These are phyloP conservation scores for Drosophila kuntzei DNA, from an alignment of 2,888 invertebrate genomes.

Conservation along the genomic window DNA sequence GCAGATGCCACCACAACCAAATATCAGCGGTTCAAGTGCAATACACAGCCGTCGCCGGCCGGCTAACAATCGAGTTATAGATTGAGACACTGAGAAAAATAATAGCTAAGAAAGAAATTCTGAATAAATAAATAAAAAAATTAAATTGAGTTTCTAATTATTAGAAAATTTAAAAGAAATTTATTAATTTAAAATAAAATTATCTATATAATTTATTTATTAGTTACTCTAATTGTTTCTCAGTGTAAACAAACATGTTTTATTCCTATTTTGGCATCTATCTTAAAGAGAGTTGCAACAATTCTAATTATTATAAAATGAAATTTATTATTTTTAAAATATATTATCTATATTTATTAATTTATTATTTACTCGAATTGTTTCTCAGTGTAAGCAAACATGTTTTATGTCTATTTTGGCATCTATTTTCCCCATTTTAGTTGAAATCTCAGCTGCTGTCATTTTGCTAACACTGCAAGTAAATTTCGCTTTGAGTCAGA, in stretches of 20 bases:
- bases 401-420: neutral
- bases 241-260: too few relatives aligned
- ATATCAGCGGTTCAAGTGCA: constrained; percentile 78
- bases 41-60: constrained; percentile 44
- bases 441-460: neutral
- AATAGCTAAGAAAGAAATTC: fast-evolving
- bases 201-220: too few relatives aligned
- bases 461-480: neutral
- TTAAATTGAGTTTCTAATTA: too few relatives aligned
- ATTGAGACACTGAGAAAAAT: constrained; percentile 13
- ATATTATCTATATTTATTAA: neutral
- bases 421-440: neutral
- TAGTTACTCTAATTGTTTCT: too few relatives aligned
- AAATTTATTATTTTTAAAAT: too few relatives aligned
- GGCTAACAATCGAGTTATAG: constrained; percentile 14
- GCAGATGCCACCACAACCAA: constrained; percentile 53
- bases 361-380: neutral
- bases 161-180: too few relatives aligned
- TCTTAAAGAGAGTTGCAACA: too few relatives aligned
- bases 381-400: neutral
- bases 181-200: neutral
- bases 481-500: constrained; percentile 1
- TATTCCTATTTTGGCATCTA: too few relatives aligned
- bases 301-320: too few relatives aligned
- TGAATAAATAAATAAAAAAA: too few relatives aligned